Percentiles rank a stretch among this genome's conserved stretches.
Evolutionary conservation across 2,888 invertebrate species (phyloP).

Genomic region (Caradrina kadenii): DNA sequence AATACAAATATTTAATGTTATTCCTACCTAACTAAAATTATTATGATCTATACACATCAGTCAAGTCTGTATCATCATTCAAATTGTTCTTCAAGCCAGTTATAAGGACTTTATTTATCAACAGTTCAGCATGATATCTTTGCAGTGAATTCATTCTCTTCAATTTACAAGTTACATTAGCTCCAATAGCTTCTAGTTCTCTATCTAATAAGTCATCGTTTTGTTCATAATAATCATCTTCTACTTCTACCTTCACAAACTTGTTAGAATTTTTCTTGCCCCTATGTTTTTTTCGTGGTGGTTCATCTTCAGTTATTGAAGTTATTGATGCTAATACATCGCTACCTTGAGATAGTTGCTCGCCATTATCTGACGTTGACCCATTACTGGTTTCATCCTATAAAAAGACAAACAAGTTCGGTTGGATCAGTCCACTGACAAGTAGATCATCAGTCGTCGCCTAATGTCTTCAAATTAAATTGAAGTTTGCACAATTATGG

Average conservation of each 20-base stretch:
- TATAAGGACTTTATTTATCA: constrained; percentile 73
- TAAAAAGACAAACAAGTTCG: constrained; percentile 15
- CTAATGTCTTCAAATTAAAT: background rate
- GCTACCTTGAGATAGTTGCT: constrained; percentile 28
- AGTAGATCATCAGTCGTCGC: background rate
- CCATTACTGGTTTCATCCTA: constrained; percentile 33
- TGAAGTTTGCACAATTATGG: background rate
- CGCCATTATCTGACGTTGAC: constrained; percentile 13
- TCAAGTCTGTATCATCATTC: constrained; percentile 69
- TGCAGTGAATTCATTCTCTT: constrained; percentile 70
- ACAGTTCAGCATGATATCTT: constrained; percentile 69
- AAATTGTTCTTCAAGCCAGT: constrained; percentile 68
- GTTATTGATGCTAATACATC: constrained; percentile 46
- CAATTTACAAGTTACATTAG: constrained; percentile 71
- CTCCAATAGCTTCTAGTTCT: constrained; percentile 70
- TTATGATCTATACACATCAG: constrained; percentile 59
- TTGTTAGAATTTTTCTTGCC: constrained; percentile 23
- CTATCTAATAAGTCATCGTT: constrained; percentile 56
- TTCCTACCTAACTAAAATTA: background rate
- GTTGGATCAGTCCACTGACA: constrained; percentile 2
- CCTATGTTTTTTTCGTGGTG: constrained; percentile 35
- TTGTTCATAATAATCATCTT: constrained; percentile 28
- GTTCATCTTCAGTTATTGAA: constrained; percentile 47
- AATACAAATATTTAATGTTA: background rate
- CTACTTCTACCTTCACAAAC: constrained; percentile 35